These are phyloP conservation scores for Venustoraphidia nigricollis DNA, from an alignment of 2,888 invertebrate genomes.

Conservation along the genomic window DNA sequence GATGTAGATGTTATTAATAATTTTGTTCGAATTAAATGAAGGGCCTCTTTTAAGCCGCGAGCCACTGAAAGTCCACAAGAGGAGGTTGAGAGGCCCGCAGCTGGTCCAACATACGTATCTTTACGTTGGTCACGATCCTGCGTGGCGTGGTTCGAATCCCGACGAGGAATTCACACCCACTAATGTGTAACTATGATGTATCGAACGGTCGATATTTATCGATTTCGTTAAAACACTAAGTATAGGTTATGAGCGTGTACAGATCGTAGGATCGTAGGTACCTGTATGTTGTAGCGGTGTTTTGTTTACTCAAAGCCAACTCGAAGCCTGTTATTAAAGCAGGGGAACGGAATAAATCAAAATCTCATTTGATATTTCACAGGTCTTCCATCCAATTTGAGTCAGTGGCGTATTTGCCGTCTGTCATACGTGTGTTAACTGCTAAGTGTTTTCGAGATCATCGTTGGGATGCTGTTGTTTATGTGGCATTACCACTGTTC, in stretches of 20 bases:
- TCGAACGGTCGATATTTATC: conserved; percentile 3
- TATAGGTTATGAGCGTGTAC: conserved; percentile 3
- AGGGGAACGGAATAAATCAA: background rate
- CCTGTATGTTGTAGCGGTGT: background rate
- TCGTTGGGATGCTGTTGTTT: too few species aligned
- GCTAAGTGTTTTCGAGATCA: too few species aligned
- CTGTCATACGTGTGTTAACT: too few species aligned
- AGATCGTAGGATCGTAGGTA: background rate
- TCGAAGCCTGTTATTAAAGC: background rate
- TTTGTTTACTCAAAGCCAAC: conserved; percentile 1
- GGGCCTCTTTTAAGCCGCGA: too few species aligned
- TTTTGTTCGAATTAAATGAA: too few species aligned
- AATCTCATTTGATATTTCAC: conserved; percentile 2
- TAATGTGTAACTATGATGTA: conserved; percentile 3
- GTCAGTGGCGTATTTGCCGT: too few species aligned
- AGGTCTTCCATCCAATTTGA: background rate
- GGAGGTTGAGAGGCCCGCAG: too few species aligned
- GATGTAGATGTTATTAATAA: too few species aligned
- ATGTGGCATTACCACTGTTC: too few species aligned
- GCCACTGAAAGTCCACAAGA: too few species aligned
- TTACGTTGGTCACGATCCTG: background rate
- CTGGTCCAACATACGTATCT: too few species aligned
- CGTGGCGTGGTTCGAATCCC: background rate
- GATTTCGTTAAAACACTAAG: conserved; percentile 3
- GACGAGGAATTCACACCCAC: conserved; percentile 1